Evolutionary conservation across 2,113 vertebrate species (phyloP).

Genomic region (Lagopus leucura): DNA sequence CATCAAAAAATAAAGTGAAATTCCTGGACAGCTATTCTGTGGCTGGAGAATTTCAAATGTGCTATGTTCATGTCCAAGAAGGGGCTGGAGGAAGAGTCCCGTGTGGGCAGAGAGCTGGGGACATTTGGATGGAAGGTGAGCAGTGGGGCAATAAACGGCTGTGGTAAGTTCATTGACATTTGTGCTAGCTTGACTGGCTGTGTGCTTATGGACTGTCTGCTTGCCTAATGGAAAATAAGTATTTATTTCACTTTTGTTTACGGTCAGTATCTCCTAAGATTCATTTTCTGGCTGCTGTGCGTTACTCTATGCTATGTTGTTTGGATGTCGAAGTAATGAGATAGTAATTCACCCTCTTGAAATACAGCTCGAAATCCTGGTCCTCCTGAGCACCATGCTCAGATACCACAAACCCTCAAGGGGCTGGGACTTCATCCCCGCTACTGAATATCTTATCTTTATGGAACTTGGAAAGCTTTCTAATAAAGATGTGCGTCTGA

Average conservation of each 20-base stretch:
- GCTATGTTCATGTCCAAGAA: neutral
- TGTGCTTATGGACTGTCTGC: neutral
- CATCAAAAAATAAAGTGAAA: neutral
- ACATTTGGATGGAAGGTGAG: neutral
- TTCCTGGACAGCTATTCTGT: neutral
- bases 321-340: conserved; percentile 5
- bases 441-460: neutral
- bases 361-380: neutral
- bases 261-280: conserved; percentile 6
- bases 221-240: conserved; percentile 21
- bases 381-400: neutral
- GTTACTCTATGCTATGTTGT: neutral
- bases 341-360: conserved; percentile 16
- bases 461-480: neutral
- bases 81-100: neutral
- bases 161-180: neutral
- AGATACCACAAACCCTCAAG: neutral
- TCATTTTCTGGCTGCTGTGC: conserved; percentile 2
- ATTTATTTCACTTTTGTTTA: conserved; percentile 41
- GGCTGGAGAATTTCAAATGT: neutral
- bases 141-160: neutral
- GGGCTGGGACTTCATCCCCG: neutral
- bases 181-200: conserved; percentile 9
- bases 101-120: neutral
- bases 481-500: neutral